Evolutionary conservation across 2,888 invertebrate species (phyloP), one percentile per base, ranked within the genome.

Genomic region (Sarcophaga carnaria): DNA sequence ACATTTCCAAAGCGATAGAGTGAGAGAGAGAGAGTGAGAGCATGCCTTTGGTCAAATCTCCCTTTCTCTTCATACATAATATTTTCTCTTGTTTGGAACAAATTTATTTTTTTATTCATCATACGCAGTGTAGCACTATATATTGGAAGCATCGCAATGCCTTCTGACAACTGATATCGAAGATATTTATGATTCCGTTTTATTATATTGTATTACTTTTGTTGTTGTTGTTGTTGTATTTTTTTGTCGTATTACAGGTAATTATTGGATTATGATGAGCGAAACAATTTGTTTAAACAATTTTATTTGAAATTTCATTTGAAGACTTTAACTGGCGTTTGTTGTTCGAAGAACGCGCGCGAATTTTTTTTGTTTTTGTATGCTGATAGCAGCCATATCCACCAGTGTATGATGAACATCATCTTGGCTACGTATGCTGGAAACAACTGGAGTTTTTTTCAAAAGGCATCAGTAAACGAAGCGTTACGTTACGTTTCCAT

Each of bases 361-460:
- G 80, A 85, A 80, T 85, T 80, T 75, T n/a, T 37, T 49, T 80
- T 66, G 67, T 49, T 85, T 80, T 77, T 80, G 84, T 80, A 12
- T 27, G 54, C 54, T 54, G 71, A 60, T 80, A 70, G 70, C 80
- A 80, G 84, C 80, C 84, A 85, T 85, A 71, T 75, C 67, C 75
- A 84, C 76, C 77, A 86, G 64, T 67, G 84, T 82, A 67, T 82
- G 87, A 78, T 82, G 87, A 78, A 81, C 80, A 87, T 84, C 87
- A 87, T 87, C 87, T 87, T 87, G 87, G 87, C 87, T 87, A 87
- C 79, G 81, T 84, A 81, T 81, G 83, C 81, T 82, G 84, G 84
- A 79, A 87, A 80, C 87, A 81, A 87, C 87, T 87, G 84, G 87
- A 84, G 83, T 84, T 86, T 83, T 62, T 62, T 75, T 78, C 27